Evolutionary conservation across 2,113 vertebrate genomes (phyloP).

Genomic region (Misgurnus anguillicaudatus): DNA sequence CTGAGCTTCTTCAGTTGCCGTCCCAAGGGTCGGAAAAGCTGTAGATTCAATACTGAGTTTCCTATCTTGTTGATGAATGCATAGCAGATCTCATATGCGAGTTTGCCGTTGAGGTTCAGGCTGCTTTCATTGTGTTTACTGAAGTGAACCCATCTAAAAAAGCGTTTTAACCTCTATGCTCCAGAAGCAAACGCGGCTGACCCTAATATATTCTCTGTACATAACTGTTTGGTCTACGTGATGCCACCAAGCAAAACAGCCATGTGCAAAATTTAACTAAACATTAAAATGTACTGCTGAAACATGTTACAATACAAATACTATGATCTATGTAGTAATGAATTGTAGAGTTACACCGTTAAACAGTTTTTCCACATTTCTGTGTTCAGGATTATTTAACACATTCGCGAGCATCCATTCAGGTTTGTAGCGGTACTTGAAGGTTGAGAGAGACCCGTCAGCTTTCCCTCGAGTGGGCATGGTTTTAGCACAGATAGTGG

Average conservation of each 20-base stretch:
- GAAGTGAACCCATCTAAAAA: slow-evolving; percentile 24
- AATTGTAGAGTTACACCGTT: too few species aligned
- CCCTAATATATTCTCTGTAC: slow-evolving; percentile 10
- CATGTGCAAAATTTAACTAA: too few species aligned
- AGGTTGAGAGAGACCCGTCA: too few species aligned
- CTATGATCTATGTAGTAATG: too few species aligned
- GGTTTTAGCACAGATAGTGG: too few species aligned
- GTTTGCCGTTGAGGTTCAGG: slow-evolving; percentile 11
- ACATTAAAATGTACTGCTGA: background rate
- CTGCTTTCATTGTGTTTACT: background rate
- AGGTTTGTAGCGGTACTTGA: too few species aligned
- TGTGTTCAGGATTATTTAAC: too few species aligned
- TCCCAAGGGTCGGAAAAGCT: slow-evolving; percentile 24
- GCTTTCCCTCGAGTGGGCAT: too few species aligned
- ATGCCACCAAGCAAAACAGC: background rate
- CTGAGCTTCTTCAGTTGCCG: slow-evolving; percentile 21
- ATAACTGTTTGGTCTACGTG: background rate
- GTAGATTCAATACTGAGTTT: slow-evolving; percentile 31
- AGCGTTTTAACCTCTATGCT: slow-evolving; percentile 18
- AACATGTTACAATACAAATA: background rate
- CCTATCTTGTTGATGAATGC: slow-evolving; percentile 36
- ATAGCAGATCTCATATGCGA: slow-evolving; percentile 5
- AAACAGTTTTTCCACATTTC: too few species aligned
- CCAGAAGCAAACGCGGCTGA: slow-evolving; percentile 17
- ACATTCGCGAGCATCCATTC: too few species aligned